Conservation (phyloP, 2,888 invertebrate genomes). For the Pantelozetes paolii region DNA sequence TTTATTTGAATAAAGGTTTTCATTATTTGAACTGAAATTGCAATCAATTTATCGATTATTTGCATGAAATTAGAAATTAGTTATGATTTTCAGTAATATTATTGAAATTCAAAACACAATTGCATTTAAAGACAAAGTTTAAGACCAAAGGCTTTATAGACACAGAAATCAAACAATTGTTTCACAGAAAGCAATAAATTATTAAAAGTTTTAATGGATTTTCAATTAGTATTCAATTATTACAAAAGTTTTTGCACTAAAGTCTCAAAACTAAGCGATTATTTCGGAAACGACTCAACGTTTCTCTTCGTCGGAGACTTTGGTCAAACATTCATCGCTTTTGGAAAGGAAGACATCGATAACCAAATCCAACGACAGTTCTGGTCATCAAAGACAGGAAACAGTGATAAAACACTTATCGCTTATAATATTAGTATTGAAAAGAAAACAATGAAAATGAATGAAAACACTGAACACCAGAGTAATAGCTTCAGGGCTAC, state of each 20-base stretch:
- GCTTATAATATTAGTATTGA: slow-evolving; percentile 26
- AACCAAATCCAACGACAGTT: not conserved
- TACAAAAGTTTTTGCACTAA: slow-evolving; percentile 24
- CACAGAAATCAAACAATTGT: too few species aligned
- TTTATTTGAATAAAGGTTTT: too few species aligned
- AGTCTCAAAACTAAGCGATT: not conserved
- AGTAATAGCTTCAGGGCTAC: not conserved
- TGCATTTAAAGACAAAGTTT: too few species aligned
- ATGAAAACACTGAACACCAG: not conserved
- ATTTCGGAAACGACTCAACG: slow-evolving; percentile 5
- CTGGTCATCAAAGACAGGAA: not conserved
- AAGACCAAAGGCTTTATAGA: too few species aligned
- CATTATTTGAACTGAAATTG: too few species aligned
- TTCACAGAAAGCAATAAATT: too few species aligned
- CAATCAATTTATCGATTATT: too few species aligned
- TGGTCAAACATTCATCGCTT: not conserved
- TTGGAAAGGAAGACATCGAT: slow-evolving; percentile 7
- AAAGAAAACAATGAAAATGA: not conserved
- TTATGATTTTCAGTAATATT: too few species aligned
- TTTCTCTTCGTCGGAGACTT: slow-evolving; percentile 8
- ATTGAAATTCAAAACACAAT: too few species aligned
- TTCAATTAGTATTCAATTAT: not conserved
- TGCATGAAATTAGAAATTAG: too few species aligned
- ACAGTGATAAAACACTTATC: not conserved
- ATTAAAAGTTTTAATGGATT: slow-evolving; percentile 9